These are phyloP conservation scores for Tupaia tana DNA, from an alignment of 2,113 vertebrate genomes.

Conservation along the genomic window DNA sequence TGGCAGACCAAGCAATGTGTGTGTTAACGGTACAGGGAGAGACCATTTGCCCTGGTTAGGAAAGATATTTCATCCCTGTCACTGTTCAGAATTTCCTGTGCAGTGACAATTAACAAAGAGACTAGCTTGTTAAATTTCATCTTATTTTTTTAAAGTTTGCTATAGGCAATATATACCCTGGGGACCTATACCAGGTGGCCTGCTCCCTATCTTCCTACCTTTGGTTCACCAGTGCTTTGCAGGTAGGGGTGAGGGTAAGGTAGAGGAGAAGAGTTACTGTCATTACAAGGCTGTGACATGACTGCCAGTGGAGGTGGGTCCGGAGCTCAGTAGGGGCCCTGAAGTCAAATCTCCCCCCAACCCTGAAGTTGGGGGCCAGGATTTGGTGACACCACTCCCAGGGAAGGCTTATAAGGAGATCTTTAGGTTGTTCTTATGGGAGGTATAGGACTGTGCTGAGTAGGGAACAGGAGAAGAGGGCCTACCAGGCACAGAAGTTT, in stretches of 20 bases:
- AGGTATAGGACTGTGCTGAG: neutral
- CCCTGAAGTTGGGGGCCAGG: neutral
- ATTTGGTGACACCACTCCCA: neutral
- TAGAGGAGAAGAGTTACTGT: neutral
- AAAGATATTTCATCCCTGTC: neutral
- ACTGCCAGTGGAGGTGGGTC: too few relatives aligned
- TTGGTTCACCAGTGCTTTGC: neutral
- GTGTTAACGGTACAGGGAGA: too few relatives aligned
- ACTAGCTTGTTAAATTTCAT: neutral
- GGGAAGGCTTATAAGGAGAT: neutral
- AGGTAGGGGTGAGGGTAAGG: neutral
- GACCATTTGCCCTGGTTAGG: neutral
- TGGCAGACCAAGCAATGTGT: too few relatives aligned
- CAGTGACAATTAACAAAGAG: neutral
- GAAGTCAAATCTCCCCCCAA: neutral
- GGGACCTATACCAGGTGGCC: neutral
- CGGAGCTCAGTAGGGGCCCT: neutral
- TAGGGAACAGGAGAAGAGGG: constrained; percentile 4
- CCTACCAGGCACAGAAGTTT: neutral
- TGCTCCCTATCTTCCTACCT: neutral
- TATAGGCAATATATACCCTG: neutral
- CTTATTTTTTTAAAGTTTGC: neutral
- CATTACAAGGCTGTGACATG: neutral
- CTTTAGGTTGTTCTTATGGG: neutral
- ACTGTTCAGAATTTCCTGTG: neutral